These are phyloP conservation scores for Laterallus jamaicensis DNA, from an alignment of 2,113 vertebrate species.

Conservation along the genomic window DNA sequence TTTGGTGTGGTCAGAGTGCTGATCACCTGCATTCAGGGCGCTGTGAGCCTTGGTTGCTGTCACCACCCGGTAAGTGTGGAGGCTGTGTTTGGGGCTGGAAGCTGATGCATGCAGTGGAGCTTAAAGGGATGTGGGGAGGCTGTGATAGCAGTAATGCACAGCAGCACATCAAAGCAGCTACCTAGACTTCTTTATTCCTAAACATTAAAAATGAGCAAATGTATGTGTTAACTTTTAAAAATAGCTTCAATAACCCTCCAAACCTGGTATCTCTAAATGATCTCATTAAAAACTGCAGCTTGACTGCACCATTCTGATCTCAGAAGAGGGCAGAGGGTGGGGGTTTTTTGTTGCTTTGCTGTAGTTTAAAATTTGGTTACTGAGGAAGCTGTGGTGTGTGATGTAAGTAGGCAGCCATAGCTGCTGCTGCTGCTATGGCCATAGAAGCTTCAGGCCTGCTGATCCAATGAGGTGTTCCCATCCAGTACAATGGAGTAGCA, in stretches of 20 bases:
- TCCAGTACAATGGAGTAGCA: background rate
- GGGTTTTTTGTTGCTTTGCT: background rate
- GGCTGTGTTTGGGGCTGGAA: background rate
- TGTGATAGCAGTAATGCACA: background rate
- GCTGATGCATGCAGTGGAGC: fast-evolving
- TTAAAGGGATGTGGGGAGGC: background rate
- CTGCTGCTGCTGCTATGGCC: background rate
- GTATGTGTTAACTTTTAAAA: fast-evolving
- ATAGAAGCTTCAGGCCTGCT: background rate
- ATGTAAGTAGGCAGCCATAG: background rate
- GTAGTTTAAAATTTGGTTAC: background rate
- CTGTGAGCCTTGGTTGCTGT: background rate
- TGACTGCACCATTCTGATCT: background rate
- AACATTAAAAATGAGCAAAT: background rate
- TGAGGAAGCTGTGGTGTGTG: background rate
- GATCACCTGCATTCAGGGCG: background rate
- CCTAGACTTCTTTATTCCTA: background rate
- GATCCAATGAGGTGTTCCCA: background rate
- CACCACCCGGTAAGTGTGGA: background rate
- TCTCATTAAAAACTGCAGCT: background rate
- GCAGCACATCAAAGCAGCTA: background rate
- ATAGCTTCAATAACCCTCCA: background rate
- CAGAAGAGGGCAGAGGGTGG: background rate
- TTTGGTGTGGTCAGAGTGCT: background rate
- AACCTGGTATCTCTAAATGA: background rate